Conservation (phyloP, 2,113 vertebrate species). For the Muntiacus reevesi region DNA sequence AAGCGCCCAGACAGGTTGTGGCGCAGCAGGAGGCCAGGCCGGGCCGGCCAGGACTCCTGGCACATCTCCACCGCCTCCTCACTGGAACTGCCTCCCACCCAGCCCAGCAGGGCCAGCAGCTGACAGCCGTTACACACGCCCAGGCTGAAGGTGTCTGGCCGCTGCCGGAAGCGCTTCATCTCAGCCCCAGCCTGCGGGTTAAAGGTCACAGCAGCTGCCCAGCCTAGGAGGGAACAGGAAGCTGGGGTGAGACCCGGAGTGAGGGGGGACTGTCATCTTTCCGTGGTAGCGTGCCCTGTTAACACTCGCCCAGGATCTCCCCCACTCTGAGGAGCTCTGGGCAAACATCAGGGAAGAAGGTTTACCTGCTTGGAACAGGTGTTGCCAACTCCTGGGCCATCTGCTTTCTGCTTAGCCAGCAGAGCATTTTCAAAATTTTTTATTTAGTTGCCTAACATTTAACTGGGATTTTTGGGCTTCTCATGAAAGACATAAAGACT, state of each 20-base stretch:
- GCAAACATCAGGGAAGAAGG: neutral
- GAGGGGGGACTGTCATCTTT: neutral
- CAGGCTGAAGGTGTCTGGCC: slow-evolving; percentile 89
- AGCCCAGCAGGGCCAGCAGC: slow-evolving; percentile 90
- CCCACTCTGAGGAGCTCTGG: neutral
- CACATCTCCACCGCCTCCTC: neutral
- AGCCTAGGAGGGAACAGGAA: slow-evolving; percentile 79
- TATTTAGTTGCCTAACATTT: neutral
- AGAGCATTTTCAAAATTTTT: neutral
- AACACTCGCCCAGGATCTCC: neutral
- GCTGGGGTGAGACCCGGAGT: neutral
- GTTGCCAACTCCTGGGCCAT: neutral
- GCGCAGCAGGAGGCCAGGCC: slow-evolving; percentile 81
- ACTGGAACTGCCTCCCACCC: slow-evolving; percentile 82
- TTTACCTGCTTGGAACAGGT: neutral
- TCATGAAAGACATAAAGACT: neutral
- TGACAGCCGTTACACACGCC: slow-evolving; percentile 95
- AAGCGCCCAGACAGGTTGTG: slow-evolving; percentile 90
- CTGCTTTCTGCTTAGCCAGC: neutral
- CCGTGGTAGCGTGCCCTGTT: neutral
- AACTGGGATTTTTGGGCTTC: neutral
- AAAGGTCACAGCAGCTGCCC: slow-evolving; percentile 89
- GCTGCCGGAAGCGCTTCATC: slow-evolving; percentile 85
- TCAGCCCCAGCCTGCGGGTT: slow-evolving; percentile 83
- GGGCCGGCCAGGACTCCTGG: neutral